Conservation (phyloP, 2,888 invertebrate genomes). For the Lissonota sp. region DNA sequence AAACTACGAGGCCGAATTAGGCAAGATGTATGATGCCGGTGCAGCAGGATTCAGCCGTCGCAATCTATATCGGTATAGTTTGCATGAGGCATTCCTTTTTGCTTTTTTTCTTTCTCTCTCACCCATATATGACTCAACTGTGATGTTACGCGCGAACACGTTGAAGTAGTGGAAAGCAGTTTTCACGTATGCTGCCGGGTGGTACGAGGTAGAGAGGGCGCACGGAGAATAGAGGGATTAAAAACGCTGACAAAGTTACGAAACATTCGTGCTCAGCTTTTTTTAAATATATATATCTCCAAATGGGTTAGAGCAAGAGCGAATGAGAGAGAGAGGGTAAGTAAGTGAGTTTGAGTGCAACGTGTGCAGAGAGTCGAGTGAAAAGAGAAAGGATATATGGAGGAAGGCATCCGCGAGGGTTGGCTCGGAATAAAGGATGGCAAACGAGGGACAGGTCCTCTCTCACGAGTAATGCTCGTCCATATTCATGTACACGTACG, state of each 20-base stretch:
- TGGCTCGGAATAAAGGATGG: conserved; percentile 54
- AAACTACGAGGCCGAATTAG: conserved; percentile 62
- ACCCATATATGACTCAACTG: conserved; percentile 28
- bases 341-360: conserved; percentile 27
- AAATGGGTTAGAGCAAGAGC: conserved; percentile 61
- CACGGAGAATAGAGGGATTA: conserved; percentile 70
- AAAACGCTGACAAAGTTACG: conserved; percentile 82
- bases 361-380: conserved; percentile 14
- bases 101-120: conserved; percentile 12
- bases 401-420: conserved; percentile 6
- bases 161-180: conserved; percentile 35
- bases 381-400: conserved; percentile 46
- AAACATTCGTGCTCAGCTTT: conserved; percentile 77
- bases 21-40: conserved; percentile 31
- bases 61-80: conserved; percentile 27
- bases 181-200: conserved; percentile 44
- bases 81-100: conserved; percentile 17
- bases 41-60: conserved; percentile 33
- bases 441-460: conserved; percentile 1
- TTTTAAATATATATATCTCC: conserved; percentile 68
- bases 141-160: conserved; percentile 31
- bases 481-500: conserved; percentile 1
- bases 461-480: conserved; percentile 28
- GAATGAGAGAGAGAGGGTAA: conserved; percentile 27
- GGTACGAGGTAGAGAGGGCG: conserved; percentile 46